Evolutionary conservation across 2,113 vertebrate species (phyloP).

Genomic region (Lates calcarifer): DNA sequence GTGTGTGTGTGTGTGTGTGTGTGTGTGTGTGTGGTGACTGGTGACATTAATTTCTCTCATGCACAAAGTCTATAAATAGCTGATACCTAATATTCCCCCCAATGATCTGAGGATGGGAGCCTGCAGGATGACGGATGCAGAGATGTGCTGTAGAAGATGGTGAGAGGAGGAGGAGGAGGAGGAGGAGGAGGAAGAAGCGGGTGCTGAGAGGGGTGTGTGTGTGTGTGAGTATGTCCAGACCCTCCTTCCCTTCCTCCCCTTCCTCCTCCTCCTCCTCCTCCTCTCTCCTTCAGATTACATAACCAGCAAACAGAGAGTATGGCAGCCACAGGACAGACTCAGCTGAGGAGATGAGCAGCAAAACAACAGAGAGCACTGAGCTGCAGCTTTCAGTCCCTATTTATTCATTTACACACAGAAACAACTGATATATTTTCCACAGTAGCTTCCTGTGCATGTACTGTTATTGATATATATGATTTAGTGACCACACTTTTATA

Average conservation of each 20-base stretch:
- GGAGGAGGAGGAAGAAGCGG: slow-evolving; percentile 17
- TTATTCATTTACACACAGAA: neutral
- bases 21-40: slow-evolving; percentile 2
- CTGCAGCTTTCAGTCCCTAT: neutral
- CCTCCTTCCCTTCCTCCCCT: slow-evolving; percentile 23
- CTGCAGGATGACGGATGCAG: slow-evolving; percentile 41
- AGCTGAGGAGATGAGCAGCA: slow-evolving; percentile 25
- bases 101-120: slow-evolving; percentile 18
- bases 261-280: neutral
- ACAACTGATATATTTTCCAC: no score
- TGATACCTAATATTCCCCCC: slow-evolving; percentile 32
- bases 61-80: slow-evolving; percentile 51
- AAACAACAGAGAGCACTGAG: neutral
- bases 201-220: slow-evolving; percentile 25
- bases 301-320: slow-evolving; percentile 49
- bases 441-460: neutral
- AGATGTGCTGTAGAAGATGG: slow-evolving; percentile 27
- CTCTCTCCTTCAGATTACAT: slow-evolving; percentile 57
- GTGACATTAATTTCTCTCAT: slow-evolving; percentile 2
- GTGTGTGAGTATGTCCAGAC: slow-evolving; percentile 18
- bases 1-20: slow-evolving; percentile 21
- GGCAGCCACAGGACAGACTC: slow-evolving; percentile 32
- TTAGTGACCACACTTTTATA: neutral
- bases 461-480: neutral
- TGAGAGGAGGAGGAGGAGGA: slow-evolving; percentile 9